Evolutionary conservation across 2,888 invertebrate genomes (phyloP), one percentile per base, ranked within the genome.

Genomic region (Andrena hattorfiana): DNA sequence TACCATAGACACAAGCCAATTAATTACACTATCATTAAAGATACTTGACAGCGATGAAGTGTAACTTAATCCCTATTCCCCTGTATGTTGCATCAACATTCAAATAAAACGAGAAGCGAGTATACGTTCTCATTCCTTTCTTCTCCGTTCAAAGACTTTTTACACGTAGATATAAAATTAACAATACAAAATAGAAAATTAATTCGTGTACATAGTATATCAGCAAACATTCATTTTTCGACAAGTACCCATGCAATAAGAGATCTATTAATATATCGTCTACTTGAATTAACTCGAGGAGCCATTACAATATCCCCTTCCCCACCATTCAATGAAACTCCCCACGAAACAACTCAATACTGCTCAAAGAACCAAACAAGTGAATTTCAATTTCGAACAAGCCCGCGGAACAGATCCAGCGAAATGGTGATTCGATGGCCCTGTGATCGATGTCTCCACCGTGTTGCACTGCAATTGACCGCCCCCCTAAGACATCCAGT

Each of bases 361-460:
- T 23, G 4, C 56, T 10, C 56, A 8, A 23, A 13, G 10, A 23
- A 56, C 2, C 23, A 2, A 1, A 26, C 7, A 56, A 54, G n/a
- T 23, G 56, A 20, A 23, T 10, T 23, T 23, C 10, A 56, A 23
- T 56, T 56, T 56, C 10, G 20, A 5, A 10, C 26, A 23, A 20
- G 48, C 48, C 26, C 74, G 30, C 32, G 66, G 56, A 66, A 35
- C 74, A 51, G 60, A 78, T 62, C 62, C 76, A 49, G 2, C 26
- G 68, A 56, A 68, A 76, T 60, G 66, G 74, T 66, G 66, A 49
- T n/a, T n/a, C 35, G 28, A n/a, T 56, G 42, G 8, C 32, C 13
- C 35, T 35, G 74, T 64, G 81, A 81, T 84, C 70, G 77, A 84
- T 84, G 67, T 35, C 63, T 51, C 77, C 56, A 26, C 62, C 28